Percentiles rank a stretch among this genome's conserved stretches.
Evolutionary conservation across 2,113 vertebrate species (phyloP).

Genomic region (Scomber colias): DNA sequence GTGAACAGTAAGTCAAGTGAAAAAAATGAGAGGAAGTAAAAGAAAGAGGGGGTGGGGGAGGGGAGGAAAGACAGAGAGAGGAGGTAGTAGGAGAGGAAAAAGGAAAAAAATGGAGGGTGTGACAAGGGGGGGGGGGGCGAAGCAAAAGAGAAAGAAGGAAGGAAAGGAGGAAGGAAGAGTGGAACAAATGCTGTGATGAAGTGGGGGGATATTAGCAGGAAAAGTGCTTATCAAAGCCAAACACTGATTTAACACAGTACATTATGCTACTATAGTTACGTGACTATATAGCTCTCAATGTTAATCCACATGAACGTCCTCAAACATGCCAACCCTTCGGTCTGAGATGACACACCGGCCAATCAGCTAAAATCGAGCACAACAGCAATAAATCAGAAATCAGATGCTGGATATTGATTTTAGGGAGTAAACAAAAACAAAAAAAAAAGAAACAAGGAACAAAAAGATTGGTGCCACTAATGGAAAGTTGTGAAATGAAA

Average conservation of each 20-base stretch:
- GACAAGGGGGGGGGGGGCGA: not conserved
- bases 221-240: not conserved
- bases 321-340: not conserved
- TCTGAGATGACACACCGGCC: slow-evolving; percentile 14
- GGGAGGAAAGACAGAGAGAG: not conserved
- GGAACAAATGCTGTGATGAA: not conserved
- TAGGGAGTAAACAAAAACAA: too few relatives aligned
- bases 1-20: slow-evolving; percentile 34
- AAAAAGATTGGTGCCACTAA: not conserved
- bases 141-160: not conserved
- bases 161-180: not conserved
- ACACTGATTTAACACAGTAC: not conserved
- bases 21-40: slow-evolving; percentile 42
- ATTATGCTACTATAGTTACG: not conserved
- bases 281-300: not conserved
- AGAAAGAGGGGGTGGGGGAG: not conserved
- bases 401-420: not conserved
- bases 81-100: not conserved
- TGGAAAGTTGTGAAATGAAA: not conserved
- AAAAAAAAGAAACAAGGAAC: not conserved
- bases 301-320: not conserved
- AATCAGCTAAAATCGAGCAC: not conserved
- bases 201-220: not conserved
- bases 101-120: not conserved
- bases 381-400: slow-evolving; percentile 20